A percentile compares a stretch with the other conserved stretches of the same genome.
phyloP scores from a whole-genome alignment of 2,113 vertebrate genomes.

The Onychorhynchus coronatus region DNA sequence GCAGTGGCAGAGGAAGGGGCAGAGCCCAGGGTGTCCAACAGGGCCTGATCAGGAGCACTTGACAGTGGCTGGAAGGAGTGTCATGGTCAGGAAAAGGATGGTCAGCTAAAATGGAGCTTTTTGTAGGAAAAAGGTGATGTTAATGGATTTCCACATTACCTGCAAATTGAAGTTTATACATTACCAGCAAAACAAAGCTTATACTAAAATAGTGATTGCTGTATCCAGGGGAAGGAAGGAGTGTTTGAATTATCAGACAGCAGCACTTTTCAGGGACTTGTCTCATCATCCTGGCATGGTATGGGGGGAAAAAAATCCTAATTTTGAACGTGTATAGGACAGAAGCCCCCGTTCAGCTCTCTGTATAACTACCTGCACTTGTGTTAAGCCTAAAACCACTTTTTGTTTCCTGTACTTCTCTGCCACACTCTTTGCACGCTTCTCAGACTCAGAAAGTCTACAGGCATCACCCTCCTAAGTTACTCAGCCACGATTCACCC shows the following conservation, averaged over 20 bases:
- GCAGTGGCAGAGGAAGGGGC: neutral
- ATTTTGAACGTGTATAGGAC: neutral
- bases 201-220: neutral
- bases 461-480: neutral
- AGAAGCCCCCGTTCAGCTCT: neutral
- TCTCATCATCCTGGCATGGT: neutral
- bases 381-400: neutral
- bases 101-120: neutral
- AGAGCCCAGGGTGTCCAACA: neutral
- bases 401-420: neutral
- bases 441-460: neutral
- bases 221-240: neutral
- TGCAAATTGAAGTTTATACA: neutral
- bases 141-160: neutral
- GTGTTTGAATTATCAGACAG: neutral
- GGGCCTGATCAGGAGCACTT: neutral
- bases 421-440: neutral
- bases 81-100: neutral
- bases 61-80: neutral
- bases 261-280: neutral
- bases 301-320: neutral
- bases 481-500: neutral
- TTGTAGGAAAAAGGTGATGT: fast-evolving
- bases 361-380: neutral
- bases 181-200: neutral